phyloP scores from a whole-genome alignment of 2,113 vertebrate species.

The Leucopsar rothschildi region DNA sequence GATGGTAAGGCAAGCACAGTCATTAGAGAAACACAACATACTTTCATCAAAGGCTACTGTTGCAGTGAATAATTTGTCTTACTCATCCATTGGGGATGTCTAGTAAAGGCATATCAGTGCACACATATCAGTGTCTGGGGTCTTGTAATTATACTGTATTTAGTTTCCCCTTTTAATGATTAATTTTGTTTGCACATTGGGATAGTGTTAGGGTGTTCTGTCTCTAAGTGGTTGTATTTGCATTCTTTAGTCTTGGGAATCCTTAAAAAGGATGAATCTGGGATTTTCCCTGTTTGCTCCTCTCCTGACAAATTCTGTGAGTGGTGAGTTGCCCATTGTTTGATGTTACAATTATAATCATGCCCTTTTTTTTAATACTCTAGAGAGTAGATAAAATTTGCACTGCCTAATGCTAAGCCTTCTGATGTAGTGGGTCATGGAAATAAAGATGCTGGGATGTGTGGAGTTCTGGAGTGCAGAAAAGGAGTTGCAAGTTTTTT shows the following conservation, averaged over 20 bases:
- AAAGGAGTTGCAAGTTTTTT: neutral
- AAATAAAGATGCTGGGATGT: neutral
- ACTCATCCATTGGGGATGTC: neutral
- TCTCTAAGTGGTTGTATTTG: neutral
- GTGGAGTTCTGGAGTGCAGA: neutral
- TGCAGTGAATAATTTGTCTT: slow-evolving; percentile 20
- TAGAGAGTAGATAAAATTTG: neutral
- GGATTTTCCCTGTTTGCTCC: neutral
- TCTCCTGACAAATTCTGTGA: neutral
- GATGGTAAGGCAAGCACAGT: neutral
- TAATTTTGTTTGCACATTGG: neutral
- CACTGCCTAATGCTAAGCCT: neutral
- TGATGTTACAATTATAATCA: neutral
- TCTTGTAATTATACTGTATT: neutral
- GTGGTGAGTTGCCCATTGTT: neutral
- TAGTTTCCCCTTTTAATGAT: neutral
- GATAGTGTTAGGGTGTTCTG: neutral
- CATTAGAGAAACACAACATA: neutral
- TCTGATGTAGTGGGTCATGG: neutral
- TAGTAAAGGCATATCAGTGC: neutral
- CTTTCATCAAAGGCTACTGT: neutral
- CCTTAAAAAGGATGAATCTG: neutral
- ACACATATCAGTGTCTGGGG: neutral
- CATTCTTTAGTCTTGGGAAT: neutral
- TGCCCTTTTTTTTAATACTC: neutral